Percentiles rank a stretch among this genome's conserved stretches.
phyloP scores from a whole-genome alignment of 2,113 vertebrate species.

The Misgurnus anguillicaudatus region DNA sequence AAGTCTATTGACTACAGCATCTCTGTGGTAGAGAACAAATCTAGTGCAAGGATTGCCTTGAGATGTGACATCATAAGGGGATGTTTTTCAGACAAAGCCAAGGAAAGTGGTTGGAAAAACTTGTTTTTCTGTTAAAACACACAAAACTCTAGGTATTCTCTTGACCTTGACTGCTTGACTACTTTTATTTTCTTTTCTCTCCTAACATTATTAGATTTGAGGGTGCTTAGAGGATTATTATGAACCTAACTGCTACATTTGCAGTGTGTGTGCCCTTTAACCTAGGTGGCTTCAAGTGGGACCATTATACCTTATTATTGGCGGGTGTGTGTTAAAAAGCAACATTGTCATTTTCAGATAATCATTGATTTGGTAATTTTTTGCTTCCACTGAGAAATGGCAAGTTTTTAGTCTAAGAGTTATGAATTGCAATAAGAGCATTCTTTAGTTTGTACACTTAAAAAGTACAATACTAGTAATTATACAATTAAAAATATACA shows the following conservation, averaged over 20 bases:
- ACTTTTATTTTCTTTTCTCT: conserved; percentile 38
- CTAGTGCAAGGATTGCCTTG: neutral
- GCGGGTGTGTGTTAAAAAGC: neutral
- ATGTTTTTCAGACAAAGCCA: neutral
- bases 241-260: conserved; percentile 44
- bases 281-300: conserved; percentile 30
- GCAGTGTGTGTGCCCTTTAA: conserved; percentile 43
- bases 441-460: no score
- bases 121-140: conserved; percentile 39
- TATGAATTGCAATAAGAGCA: no score
- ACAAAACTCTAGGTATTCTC: conserved; percentile 48
- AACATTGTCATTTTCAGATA: conserved; percentile 42
- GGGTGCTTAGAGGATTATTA: conserved; percentile 51
- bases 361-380: conserved; percentile 46
- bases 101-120: conserved; percentile 28
- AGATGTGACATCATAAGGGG: neutral
- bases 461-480: no score
- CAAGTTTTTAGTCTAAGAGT: no score
- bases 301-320: conserved; percentile 45
- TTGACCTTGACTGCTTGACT: conserved; percentile 47
- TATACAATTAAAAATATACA: no score
- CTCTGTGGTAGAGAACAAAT: conserved; percentile 40
- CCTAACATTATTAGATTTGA: conserved; percentile 47
- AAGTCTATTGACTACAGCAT: conserved; percentile 37
- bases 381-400: conserved; percentile 9